These are phyloP conservation scores for Drosophila nigritarsus DNA, from an alignment of 2,888 invertebrate species.

Conservation along the genomic window DNA sequence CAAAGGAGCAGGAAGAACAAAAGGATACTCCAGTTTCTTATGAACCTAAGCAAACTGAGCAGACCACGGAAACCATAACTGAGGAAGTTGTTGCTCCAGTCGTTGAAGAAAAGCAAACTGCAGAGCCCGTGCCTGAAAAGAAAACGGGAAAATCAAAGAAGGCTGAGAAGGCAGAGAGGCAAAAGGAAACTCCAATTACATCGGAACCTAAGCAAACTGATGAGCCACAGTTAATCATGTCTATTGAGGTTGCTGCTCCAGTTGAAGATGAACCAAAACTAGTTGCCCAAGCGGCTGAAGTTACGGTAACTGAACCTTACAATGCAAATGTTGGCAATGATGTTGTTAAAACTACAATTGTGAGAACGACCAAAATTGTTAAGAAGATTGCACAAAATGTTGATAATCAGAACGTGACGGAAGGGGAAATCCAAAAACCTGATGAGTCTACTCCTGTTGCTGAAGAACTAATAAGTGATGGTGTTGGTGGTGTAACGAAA, in stretches of 20 bases:
- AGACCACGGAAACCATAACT: background rate
- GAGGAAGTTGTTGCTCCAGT: background rate
- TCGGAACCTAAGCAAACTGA: background rate
- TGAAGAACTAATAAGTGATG: slow-evolving; percentile 32
- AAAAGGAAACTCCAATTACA: background rate
- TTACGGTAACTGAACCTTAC: slow-evolving; percentile 10
- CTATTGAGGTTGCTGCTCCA: slow-evolving; percentile 12
- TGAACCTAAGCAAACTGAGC: slow-evolving; percentile 9
- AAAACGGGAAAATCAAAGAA: slow-evolving; percentile 42
- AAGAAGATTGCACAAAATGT: slow-evolving; percentile 76
- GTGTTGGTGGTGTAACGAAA: slow-evolving; percentile 73
- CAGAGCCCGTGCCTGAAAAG: slow-evolving; percentile 23
- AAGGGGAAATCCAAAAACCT: slow-evolving; percentile 18
- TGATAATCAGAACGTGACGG: slow-evolving; percentile 46
- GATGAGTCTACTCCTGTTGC: slow-evolving; percentile 15
- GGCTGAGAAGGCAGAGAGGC: background rate
- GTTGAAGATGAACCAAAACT: slow-evolving; percentile 11
- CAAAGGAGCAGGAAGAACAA: slow-evolving; percentile 28
- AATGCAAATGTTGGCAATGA: slow-evolving; percentile 51
- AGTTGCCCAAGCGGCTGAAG: slow-evolving; percentile 4
- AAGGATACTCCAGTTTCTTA: slow-evolving; percentile 1
- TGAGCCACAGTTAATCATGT: background rate
- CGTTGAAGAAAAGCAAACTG: slow-evolving; percentile 38
- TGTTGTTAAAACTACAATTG: slow-evolving; percentile 78
- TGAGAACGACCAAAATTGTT: slow-evolving; percentile 79